These are phyloP conservation scores for Ochotona princeps DNA, from an alignment of 2,113 vertebrate species.

Conservation along the genomic window DNA sequence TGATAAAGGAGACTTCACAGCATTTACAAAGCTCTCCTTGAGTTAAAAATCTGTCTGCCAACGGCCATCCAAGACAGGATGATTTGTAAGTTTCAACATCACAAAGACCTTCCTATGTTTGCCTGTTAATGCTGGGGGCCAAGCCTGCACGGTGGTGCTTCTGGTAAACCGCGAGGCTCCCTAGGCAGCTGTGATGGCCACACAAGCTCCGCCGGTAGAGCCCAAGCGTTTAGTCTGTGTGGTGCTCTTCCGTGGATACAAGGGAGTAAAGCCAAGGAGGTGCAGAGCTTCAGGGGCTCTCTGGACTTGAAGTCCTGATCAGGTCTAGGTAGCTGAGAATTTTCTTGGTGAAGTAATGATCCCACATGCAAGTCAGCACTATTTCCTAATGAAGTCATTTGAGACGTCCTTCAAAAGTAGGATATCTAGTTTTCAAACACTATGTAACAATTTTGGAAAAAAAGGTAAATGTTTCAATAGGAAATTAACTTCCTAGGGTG, in stretches of 20 bases:
- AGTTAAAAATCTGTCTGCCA: constrained; percentile 39
- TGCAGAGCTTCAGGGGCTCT: background rate
- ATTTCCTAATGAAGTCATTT: background rate
- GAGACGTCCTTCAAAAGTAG: background rate
- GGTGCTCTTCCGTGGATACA: constrained; percentile 21
- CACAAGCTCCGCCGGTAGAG: background rate
- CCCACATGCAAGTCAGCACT: background rate
- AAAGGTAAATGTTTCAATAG: no score
- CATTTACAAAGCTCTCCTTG: constrained; percentile 13
- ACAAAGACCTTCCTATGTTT: constrained; percentile 17
- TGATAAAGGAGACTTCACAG: constrained; percentile 31
- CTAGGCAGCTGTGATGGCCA: background rate
- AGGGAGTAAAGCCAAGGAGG: background rate
- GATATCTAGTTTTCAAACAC: background rate
- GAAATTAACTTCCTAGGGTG: constrained; percentile 30
- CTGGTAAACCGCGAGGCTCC: background rate
- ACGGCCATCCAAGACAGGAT: constrained; percentile 6
- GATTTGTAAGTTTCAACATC: background rate
- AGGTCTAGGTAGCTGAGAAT: background rate
- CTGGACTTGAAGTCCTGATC: background rate
- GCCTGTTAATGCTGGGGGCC: background rate
- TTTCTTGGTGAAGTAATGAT: background rate
- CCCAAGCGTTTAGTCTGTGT: background rate
- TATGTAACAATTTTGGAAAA: background rate
- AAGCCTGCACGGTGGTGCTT: background rate